phyloP scores from a whole-genome alignment of 2,888 invertebrate genomes.

The Drosophila rubida region DNA sequence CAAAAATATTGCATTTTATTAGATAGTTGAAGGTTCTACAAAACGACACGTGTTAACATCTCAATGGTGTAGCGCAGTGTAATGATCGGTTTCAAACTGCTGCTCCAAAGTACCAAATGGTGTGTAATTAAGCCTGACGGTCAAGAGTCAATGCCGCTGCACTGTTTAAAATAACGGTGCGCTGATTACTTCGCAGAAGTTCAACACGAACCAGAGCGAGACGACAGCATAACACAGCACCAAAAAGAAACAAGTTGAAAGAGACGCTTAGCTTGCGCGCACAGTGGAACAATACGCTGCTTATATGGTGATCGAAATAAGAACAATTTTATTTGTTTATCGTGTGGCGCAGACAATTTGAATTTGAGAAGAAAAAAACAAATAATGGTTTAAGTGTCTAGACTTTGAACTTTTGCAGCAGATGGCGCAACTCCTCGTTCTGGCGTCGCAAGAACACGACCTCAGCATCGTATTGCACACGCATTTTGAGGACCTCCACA shows the following conservation, averaged over 20 bases:
- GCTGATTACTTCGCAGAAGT: background rate
- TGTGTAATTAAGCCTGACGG: background rate
- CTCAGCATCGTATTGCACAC: constrained; percentile 88
- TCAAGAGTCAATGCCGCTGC: background rate
- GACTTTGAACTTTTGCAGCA: constrained; percentile 86
- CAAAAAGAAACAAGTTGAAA: constrained; percentile 8
- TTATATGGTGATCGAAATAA: constrained; percentile 3
- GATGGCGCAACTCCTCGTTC: constrained; percentile 89
- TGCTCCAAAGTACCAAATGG: background rate
- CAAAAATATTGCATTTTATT: too few relatives aligned
- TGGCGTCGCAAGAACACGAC: constrained; percentile 88
- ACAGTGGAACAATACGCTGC: background rate
- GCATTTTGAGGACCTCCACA: constrained; percentile 85
- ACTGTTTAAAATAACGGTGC: constrained; percentile 16
- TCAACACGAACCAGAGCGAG: constrained; percentile 5
- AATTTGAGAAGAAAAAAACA: background rate
- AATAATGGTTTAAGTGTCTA: constrained; percentile 15
- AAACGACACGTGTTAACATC: too few relatives aligned
- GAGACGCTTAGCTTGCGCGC: too few relatives aligned
- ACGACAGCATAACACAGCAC: background rate
- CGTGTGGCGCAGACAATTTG: constrained; percentile 26
- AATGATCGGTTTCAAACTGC: background rate
- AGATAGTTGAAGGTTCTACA: too few relatives aligned
- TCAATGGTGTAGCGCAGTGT: constrained; percentile 12
- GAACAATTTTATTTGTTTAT: background rate